phyloP scores from a whole-genome alignment of 2,797 vertebrate genomes.

The Chrysocyon brachyurus region DNA sequence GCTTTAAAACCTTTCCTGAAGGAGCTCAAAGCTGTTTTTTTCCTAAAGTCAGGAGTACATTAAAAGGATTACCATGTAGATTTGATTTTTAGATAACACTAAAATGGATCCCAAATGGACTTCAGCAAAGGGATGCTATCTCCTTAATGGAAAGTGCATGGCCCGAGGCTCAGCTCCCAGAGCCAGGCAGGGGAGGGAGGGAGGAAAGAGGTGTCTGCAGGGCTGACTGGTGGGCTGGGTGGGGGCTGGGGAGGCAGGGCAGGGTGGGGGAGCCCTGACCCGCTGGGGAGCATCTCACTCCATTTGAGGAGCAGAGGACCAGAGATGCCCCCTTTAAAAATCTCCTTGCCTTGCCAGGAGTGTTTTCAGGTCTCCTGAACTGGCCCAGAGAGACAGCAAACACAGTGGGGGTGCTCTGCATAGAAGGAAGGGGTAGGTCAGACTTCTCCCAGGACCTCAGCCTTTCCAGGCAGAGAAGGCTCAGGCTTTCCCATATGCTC shows the following conservation, averaged over 20 bases:
- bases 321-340: background rate
- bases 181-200: slow-evolving; percentile 54
- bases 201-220: slow-evolving; percentile 67
- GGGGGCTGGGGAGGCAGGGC: background rate
- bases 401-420: too few species aligned
- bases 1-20: slow-evolving; percentile 93
- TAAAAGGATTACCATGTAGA: slow-evolving; percentile 95
- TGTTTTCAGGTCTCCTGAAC: background rate
- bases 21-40: slow-evolving; percentile 90
- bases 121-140: slow-evolving; percentile 96
- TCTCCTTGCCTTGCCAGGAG: background rate
- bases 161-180: slow-evolving; percentile 92
- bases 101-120: slow-evolving; percentile 97
- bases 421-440: background rate
- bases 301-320: background rate
- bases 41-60: slow-evolving; percentile 94
- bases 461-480: background rate
- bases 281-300: background rate
- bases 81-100: slow-evolving; percentile 96
- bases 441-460: background rate
- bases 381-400: background rate
- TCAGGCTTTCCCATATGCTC: background rate
- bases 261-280: background rate
- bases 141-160: slow-evolving; percentile 97
- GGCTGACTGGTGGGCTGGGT: background rate